Conservation (phyloP, 2,797 vertebrate species). For the Dromococcyx pavoninus region DNA sequence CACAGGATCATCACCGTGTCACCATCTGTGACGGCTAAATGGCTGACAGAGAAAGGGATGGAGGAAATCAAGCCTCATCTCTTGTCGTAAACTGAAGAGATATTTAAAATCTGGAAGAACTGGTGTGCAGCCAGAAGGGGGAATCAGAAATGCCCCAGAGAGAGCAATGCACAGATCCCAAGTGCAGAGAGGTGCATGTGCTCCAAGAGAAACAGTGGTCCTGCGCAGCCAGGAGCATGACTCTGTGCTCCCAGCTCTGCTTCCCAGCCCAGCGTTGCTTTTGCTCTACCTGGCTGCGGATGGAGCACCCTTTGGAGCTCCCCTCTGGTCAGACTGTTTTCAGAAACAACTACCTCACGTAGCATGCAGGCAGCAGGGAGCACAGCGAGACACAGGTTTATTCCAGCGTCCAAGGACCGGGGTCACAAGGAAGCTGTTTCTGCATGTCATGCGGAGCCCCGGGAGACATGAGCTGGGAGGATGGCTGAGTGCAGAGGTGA, state of each 20-base stretch:
- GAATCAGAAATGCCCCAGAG: background rate
- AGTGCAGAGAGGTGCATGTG: fast-evolving
- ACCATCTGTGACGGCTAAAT: no score
- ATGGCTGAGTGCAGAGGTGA: background rate
- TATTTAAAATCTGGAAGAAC: no score
- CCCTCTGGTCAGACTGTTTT: background rate
- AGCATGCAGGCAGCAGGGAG: background rate
- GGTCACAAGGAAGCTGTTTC: background rate
- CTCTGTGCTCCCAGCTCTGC: background rate
- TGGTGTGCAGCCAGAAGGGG: fast-evolving
- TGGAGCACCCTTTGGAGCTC: fast-evolving
- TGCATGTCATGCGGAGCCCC: background rate
- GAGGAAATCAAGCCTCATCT: no score
- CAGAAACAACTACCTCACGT: background rate
- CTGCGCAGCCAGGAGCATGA: background rate
- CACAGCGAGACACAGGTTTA: fast-evolving
- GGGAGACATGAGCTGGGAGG: fast-evolving
- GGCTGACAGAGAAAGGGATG: no score
- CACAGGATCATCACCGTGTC: no score
- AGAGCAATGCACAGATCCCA: background rate
- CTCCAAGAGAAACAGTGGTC: fast-evolving
- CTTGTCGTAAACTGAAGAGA: no score
- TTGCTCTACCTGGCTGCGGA: background rate
- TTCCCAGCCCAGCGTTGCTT: background rate
- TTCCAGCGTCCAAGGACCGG: background rate